phyloP scores from a whole-genome alignment of 2,797 vertebrate genomes.

The Moxostoma hubbsi region DNA sequence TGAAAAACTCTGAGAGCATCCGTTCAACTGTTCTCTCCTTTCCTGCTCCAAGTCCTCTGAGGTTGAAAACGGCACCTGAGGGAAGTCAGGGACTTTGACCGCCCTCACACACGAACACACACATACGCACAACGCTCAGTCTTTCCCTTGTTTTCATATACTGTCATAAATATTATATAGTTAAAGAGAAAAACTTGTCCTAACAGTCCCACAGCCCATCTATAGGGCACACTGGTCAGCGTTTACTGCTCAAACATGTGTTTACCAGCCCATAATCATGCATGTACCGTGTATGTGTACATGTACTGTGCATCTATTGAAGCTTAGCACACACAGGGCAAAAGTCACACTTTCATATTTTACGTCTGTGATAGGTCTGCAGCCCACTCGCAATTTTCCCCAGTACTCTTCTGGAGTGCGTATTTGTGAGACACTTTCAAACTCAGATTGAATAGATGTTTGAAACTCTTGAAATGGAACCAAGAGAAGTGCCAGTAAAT shows the following conservation, averaged over 20 bases:
- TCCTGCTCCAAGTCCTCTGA: conserved; percentile 45
- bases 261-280: background rate
- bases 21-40: conserved; percentile 47
- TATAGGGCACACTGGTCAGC: conserved; percentile 10
- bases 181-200: conserved; percentile 24
- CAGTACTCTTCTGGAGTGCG: no score
- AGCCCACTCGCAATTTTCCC: no score
- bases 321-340: background rate
- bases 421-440: no score
- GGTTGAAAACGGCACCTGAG: conserved; percentile 43
- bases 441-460: no score
- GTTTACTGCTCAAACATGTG: conserved; percentile 10
- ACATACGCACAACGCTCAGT: background rate
- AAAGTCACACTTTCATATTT: background rate
- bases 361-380: background rate
- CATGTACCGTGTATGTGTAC: background rate
- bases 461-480: no score
- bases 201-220: conserved; percentile 27
- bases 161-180: conserved; percentile 23
- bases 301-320: background rate
- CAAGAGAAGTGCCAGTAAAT: no score
- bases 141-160: conserved; percentile 6
- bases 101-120: background rate
- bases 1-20: conserved; percentile 49
- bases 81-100: conserved; percentile 41